Evolutionary conservation across 2,797 vertebrate species (phyloP).

Genomic region (Buphagus erythrorhynchus): DNA sequence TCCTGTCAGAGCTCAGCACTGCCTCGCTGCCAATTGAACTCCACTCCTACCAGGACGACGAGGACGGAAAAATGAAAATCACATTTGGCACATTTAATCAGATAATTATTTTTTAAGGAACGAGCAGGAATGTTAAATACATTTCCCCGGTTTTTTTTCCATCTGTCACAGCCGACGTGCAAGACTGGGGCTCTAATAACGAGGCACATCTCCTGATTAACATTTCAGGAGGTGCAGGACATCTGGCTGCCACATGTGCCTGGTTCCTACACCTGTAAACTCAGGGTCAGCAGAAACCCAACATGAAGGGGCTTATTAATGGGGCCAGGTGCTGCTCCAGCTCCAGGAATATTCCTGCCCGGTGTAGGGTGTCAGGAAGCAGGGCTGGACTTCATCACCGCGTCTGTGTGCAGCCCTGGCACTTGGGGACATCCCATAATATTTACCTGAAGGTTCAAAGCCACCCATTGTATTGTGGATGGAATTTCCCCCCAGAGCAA

Average conservation of each 20-base stretch:
- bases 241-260: conserved; percentile 75
- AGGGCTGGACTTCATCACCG: conserved; percentile 45
- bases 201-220: conserved; percentile 41
- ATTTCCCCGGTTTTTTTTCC: conserved; percentile 69
- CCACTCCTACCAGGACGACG: not conserved
- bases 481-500: not conserved
- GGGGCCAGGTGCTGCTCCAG: not conserved
- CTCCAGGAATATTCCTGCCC: not conserved
- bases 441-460: not conserved
- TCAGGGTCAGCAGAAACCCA: not conserved
- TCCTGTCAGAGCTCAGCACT: not conserved
- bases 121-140: conserved; percentile 52
- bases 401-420: not conserved
- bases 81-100: conserved; percentile 68
- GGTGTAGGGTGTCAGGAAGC: conserved; percentile 48
- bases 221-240: conserved; percentile 36
- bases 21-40: not conserved
- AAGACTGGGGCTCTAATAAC: conserved; percentile 36
- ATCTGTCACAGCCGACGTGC: conserved; percentile 71
- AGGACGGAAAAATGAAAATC: conserved; percentile 30
- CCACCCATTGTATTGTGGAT: not conserved
- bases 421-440: not conserved
- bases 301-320: conserved; percentile 1
- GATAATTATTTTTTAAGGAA: conserved; percentile 67
- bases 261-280: conserved; percentile 74